These are phyloP conservation scores for Zosterops lateralis DNA, from an alignment of 2,113 vertebrate genomes.

Conservation along the genomic window DNA sequence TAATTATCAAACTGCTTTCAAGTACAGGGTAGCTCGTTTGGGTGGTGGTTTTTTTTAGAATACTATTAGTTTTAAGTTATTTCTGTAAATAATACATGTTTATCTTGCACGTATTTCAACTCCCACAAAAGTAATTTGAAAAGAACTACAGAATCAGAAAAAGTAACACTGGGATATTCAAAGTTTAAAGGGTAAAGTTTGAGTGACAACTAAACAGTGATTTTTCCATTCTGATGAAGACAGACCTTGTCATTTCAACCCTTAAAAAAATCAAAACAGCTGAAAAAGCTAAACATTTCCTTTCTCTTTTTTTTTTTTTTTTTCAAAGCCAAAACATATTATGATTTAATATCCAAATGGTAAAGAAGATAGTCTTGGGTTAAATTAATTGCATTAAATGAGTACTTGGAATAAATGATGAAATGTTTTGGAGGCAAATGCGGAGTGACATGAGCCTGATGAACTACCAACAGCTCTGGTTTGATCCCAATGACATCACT, in stretches of 20 bases:
- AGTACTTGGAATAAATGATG: background rate
- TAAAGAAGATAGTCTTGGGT: background rate
- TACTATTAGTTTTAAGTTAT: slow-evolving; percentile 15
- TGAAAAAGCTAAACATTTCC: background rate
- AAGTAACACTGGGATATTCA: background rate
- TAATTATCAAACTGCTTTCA: slow-evolving; percentile 50
- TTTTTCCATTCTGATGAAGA: slow-evolving; percentile 2
- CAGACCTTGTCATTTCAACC: background rate
- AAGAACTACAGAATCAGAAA: background rate
- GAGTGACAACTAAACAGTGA: background rate
- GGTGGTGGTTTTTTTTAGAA: background rate
- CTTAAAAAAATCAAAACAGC: background rate
- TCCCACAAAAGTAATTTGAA: slow-evolving; percentile 21
- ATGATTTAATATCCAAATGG: background rate
- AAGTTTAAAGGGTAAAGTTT: slow-evolving; percentile 5
- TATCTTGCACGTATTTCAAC: slow-evolving; percentile 2
- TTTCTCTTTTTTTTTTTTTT: background rate
- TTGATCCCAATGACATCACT: background rate
- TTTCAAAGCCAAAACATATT: background rate
- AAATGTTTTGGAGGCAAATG: background rate
- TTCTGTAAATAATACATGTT: slow-evolving; percentile 20
- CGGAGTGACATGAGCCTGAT: background rate
- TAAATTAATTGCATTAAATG: background rate
- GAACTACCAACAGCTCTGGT: background rate
- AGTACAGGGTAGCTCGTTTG: background rate